Evolutionary conservation across 1,140 invertebrate species (phyloP), one percentile per base, ranked within the genome.

Genomic region (Leptoteleia sp.): DNA sequence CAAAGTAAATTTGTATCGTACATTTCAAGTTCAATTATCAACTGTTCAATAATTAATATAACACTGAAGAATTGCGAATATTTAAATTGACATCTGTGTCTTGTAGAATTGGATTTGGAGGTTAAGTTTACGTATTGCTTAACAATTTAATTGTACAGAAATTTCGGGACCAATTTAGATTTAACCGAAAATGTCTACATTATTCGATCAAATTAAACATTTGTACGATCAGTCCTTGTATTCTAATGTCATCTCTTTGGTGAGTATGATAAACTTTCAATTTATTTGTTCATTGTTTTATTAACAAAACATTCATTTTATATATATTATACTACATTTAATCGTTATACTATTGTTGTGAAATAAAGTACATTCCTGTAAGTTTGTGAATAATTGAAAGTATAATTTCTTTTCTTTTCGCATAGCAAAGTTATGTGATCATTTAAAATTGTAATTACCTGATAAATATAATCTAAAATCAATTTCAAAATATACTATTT

Each of bases 171-270:
- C 33, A 8, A 19, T 1, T 43, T 54, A 12, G 11, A 11, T 12
- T 47, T 48, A 33, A 57, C 33, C 16, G 64, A 87, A 81, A 76
- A 91, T 91, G 90, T 87, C 88, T 7, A 85, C 81, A 13, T 80
- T 91, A 42, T 88, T 90, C 16, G 92, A 92, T 67, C 91, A 93
- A 77, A 89, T 93, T 16, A 90, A 92, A 55, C 72, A 87, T n/a
- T 82, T 93, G 12, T 92, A 90, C 35, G 91, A 92, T 70, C 90
- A 92, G 59, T 87, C 91, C 62, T 76, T 92, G 4, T 91, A 92
- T 82, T 91, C 91, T 4, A 92, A 92, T 85, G 89, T 91, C 19
- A 87, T 91, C 48, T 82, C 89, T 68, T 79, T 92, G 79, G 92
- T 92, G 84, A 50, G 47, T 50, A 50, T 52, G 1, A 33, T 1